Base-by-base conservation (phyloP, 2,888 invertebrate genomes). In the Glyphotaelius pellucidus region DNA sequence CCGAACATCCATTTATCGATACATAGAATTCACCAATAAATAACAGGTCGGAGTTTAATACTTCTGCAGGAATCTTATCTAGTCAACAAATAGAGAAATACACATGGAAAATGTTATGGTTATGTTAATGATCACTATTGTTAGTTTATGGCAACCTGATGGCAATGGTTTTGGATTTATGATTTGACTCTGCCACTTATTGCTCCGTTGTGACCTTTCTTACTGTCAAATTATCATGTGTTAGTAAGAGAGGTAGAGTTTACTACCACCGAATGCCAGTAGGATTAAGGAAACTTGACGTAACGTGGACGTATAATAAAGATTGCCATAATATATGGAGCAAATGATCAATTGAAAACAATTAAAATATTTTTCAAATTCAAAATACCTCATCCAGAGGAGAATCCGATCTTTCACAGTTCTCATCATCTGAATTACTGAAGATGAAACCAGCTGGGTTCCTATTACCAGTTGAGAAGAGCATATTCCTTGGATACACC, bases 401-500 rank as follows among this genome's bases (percentile, higher is more conserved):
- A 0, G 96, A 96, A 94, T 96, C 96, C 87, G 95, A 94, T 93
- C 96, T 95, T 92, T 96, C 96, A 83, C 94, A 95, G 93, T 94
- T 95, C 84, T 96, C 96, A 94, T 96, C 96, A 94, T 96, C 96
- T 90, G 96, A 96, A 7, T 94, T 94, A 89, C 96, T 96, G 88
- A 95, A 93, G 3, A 95, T 95, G 92, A 96, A 95, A 35, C 95
- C 94, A 42, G 92, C 92, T 31, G 89, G 87, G 5, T 92, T 89
- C 52, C 92, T 91, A 52, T 92, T 93, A 32, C 93, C 93, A 93
- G 95, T 96, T 0, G 96, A 94, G 94, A 97, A 97, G 91, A 97
- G 94, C 95, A 97, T 96, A 94, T 97, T 97, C 93, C 96, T 95
- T 15, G 95, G 95, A 94, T 96, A 96, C 79, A 96, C 93, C 0